phyloP scores from a whole-genome alignment of 2,113 vertebrate genomes.

The Bos indicus region DNA sequence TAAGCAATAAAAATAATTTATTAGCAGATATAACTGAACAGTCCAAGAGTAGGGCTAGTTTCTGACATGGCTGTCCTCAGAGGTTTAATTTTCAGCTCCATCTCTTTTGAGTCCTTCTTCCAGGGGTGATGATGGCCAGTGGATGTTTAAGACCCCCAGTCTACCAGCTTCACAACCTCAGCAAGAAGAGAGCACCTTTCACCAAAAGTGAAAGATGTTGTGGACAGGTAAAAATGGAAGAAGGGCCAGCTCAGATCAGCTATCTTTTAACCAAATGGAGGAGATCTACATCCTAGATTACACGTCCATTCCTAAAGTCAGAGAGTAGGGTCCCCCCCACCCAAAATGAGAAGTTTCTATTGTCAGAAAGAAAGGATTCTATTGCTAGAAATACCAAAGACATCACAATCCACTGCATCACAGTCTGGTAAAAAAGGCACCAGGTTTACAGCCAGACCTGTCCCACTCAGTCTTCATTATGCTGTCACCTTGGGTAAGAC shows the following conservation, averaged over 20 bases:
- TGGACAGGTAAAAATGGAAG: neutral
- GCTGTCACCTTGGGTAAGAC: neutral
- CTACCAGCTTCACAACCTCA: neutral
- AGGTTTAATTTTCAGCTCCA: neutral
- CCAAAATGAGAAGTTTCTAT: neutral
- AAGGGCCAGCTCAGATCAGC: neutral
- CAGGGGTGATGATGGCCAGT: neutral
- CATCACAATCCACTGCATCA: neutral
- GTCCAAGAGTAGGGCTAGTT: neutral
- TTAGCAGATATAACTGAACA: neutral
- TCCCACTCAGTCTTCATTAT: neutral
- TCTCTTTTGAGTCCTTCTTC: neutral
- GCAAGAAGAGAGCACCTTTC: neutral
- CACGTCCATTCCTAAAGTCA: neutral
- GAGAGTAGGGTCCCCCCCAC: rapidly evolving
- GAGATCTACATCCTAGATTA: neutral
- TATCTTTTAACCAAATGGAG: neutral
- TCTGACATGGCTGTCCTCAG: neutral
- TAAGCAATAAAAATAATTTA: neutral
- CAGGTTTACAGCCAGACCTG: neutral
- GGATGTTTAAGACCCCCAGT: neutral
- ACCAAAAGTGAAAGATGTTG: neutral
- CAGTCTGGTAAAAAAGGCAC: neutral
- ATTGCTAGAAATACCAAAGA: neutral
- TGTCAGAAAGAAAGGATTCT: neutral